These are phyloP conservation scores for Hyperoplus immaculatus DNA, from an alignment of 2,797 vertebrate genomes.

Conservation along the genomic window DNA sequence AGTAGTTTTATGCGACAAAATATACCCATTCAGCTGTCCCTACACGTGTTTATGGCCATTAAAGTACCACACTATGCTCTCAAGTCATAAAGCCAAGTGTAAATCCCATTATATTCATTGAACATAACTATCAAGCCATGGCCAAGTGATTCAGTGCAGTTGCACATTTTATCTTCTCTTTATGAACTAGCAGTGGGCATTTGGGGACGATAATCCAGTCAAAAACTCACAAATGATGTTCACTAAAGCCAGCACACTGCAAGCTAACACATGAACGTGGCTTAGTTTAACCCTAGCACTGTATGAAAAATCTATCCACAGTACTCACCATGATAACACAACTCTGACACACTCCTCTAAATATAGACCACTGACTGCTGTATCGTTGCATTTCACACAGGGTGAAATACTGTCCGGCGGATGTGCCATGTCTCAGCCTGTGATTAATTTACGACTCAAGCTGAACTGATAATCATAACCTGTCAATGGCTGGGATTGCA, in stretches of 20 bases:
- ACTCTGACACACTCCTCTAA: slow-evolving; percentile 61
- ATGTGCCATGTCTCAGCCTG: slow-evolving; percentile 31
- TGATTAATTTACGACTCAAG: not conserved
- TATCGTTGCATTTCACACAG: slow-evolving; percentile 63
- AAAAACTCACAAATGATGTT: not conserved
- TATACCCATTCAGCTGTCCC: not conserved
- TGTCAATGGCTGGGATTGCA: not conserved
- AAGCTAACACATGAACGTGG: not conserved
- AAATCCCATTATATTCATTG: slow-evolving; percentile 16
- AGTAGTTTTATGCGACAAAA: not conserved
- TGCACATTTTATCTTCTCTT: not conserved
- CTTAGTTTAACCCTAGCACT: slow-evolving; percentile 12
- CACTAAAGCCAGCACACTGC: slow-evolving; percentile 14
- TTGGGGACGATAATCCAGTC: not conserved
- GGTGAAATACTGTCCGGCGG: slow-evolving; percentile 42
- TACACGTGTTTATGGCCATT: not conserved
- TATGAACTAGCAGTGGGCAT: not conserved
- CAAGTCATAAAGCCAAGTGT: slow-evolving; percentile 7
- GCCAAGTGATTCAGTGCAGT: not conserved
- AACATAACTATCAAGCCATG: not conserved
- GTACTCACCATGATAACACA: slow-evolving; percentile 5
- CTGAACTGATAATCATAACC: slow-evolving; percentile 6
- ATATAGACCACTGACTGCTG: slow-evolving; percentile 62
- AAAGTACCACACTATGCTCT: slow-evolving; percentile 13
- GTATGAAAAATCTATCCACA: slow-evolving; percentile 22